A percentile compares a stretch with the other conserved stretches of the same genome.
Conservation (phyloP, 2,888 invertebrate species). For the Selenia dentaria region DNA sequence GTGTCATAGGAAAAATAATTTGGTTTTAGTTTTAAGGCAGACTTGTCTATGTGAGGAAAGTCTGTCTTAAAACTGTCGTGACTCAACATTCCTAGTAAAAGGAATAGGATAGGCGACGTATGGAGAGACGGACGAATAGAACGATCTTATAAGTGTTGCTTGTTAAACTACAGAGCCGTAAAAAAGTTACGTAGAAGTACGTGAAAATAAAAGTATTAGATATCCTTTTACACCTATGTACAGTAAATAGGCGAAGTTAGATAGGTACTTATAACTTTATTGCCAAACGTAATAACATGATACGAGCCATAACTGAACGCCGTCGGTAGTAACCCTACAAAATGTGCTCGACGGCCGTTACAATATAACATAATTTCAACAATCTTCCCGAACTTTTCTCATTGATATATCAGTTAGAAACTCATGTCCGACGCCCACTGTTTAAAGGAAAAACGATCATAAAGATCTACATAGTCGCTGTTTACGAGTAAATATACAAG, state of each 20-base stretch:
- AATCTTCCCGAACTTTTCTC: constrained; percentile 21
- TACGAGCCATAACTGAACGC: constrained; percentile 3
- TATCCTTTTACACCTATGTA: neutral
- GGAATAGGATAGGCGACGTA: too few species aligned
- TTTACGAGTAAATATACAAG: too few species aligned
- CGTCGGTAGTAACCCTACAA: constrained; percentile 6
- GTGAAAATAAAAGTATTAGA: too few species aligned
- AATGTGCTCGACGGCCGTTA: neutral
- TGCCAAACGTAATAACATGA: neutral
- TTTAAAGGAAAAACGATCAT: constrained; percentile 19
- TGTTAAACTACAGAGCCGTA: too few species aligned
- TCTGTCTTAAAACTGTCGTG: too few species aligned
- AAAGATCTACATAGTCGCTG: constrained; percentile 4
- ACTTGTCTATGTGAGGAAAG: too few species aligned
- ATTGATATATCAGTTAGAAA: constrained; percentile 23
- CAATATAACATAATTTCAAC: constrained; percentile 15
- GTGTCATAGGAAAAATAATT: too few species aligned
- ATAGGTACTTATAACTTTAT: neutral
- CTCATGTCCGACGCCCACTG: constrained; percentile 14
- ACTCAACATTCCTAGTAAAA: too few species aligned
- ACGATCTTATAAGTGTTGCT: too few species aligned
- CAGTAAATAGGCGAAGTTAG: neutral
- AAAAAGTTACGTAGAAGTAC: too few species aligned
- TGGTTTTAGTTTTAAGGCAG: too few species aligned
- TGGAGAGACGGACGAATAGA: too few species aligned